Base-by-base conservation (phyloP, 1,140 invertebrate genomes). In the Saccostrea cuccullata region DNA sequence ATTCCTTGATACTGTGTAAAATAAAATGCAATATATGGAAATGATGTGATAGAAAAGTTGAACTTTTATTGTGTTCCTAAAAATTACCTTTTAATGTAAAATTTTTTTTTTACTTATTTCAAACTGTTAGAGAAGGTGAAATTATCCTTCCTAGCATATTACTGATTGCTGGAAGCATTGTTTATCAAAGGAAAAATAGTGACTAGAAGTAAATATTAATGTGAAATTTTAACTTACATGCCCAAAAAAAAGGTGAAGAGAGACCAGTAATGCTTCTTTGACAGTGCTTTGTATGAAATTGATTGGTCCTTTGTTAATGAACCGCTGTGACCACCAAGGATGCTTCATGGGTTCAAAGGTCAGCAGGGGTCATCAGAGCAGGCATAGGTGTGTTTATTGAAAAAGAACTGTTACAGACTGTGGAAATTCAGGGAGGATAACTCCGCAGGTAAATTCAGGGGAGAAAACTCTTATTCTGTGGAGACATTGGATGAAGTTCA, bases 71-170 rank as follows among this genome's bases (percentile, higher is more conserved):
- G 58, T 64, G 58, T 64, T 64, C 58, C 6, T 20, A n/a, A 20
- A 64, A 64, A 64, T 5, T 64, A 64, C n/a, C 58, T 64, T 64
- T 64, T 64, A 17, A 64, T 64, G 58, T 64, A n/a, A 64, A 64
- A 47, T 3, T 64, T 64, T 64, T 17, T 64, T 64, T n/a, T n/a
- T 20, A n/a, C 58, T 64, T 64, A 64, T 64, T 64, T 17, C 58
- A 64, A 64, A 64, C 17, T 64, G 58, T 64, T 20, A 64, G n/a
- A n/a, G n/a, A n/a, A n/a, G n/a, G n/a, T n/a, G n/a, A n/a, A n/a
- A n/a, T n/a, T n/a, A n/a, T 17, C 13, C 17, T n/a, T 64, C n/a
- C 58, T 64, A n/a, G 58, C 6, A 64, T n/a, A 64, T 17, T 17
- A 64, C 58, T 64, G n/a, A 64, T 64, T 60, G 20, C 58, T 64